Evolutionary conservation across 2,113 vertebrate genomes (phyloP), one percentile per base, ranked within the genome.

Genomic region (Glaucidium brasilianum): DNA sequence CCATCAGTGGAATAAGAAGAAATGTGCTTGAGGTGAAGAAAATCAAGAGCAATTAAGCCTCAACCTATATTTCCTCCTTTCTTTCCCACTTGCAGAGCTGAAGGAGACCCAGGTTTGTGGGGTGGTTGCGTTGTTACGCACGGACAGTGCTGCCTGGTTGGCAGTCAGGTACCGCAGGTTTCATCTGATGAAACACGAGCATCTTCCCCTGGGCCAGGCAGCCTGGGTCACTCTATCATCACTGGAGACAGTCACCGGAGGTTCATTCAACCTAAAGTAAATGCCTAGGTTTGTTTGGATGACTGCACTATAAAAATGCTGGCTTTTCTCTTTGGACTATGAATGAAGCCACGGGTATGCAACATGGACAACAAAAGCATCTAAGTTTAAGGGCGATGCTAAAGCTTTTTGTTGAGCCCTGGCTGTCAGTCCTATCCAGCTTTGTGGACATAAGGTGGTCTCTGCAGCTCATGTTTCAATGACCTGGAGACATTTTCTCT

Each of bases 221-320:
- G 50, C 63, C 14, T 75, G 41, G 62, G 56, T 69, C 69, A 76
- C 22, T 52, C 43, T 63, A 3, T 71, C 20, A 3, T 30, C 56
- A 52, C 37, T 1, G 11, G 37, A 64, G 59, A 59, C 68, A 80
- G 52, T n/a, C 53, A 67, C 16, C 0, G 4, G 53, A 85, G 90
- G n/a, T 64, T 82, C 90, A 64, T 64, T 76, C 77, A 82, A 77
- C 50, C 84, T 52, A 5, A 71, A 76, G 27, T 37, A 92, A 92
- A 56, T 37, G 41, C 12, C 19, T 55, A 37, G 1, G 4, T 69
- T 55, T 63, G 26, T 68, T 76, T 88, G 77, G 71, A 76, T 88
- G 77, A 63, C 53, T 41, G 64, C 78, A 23, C 39, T 21, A 17
- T 37, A 15, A 73, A 73, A 73, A 49, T 14, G 15, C 6, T 18